Conservation (phyloP, 2,888 invertebrate genomes). For the Diogma glabrata region DNA sequence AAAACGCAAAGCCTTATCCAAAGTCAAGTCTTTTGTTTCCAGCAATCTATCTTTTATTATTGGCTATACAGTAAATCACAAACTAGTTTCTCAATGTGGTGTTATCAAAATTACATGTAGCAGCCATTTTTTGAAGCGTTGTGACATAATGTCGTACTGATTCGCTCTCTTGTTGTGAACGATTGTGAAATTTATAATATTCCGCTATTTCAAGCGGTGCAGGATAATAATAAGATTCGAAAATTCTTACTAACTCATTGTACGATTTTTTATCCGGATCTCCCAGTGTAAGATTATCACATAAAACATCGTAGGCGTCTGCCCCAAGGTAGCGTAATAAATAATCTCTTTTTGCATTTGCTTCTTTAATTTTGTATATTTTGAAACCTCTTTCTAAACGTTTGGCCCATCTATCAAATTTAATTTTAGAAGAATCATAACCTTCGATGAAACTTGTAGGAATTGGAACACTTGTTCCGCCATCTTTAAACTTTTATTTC, state of each 20-base stretch:
- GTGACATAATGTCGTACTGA: conserved; percentile 9
- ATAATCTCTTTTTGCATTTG: not conserved
- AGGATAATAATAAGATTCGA: conserved; percentile 11
- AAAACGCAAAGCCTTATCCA: not conserved
- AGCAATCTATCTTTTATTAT: not conserved
- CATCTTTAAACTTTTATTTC: not conserved
- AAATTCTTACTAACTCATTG: not conserved
- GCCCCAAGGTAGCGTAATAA: not conserved
- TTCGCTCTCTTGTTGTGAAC: conserved; percentile 8
- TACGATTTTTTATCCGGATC: not conserved
- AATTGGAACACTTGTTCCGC: too few relatives aligned
- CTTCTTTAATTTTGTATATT: not conserved
- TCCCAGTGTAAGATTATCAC: not conserved
- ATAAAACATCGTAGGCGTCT: not conserved
- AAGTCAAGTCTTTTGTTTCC: not conserved
- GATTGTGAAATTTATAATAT: conserved; percentile 12
- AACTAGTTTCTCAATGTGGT: conserved; percentile 1
- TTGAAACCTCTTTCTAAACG: not conserved
- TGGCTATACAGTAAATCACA: conserved; percentile 8
- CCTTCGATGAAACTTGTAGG: not conserved
- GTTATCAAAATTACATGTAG: not conserved
- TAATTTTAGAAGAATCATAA: not conserved
- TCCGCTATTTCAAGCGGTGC: conserved; percentile 13
- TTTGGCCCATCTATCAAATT: not conserved
- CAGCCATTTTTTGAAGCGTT: not conserved